Percentiles rank a stretch among this genome's conserved stretches.
Conservation (phyloP, 2,113 vertebrate species). For the Oxyruncus cristatus region DNA sequence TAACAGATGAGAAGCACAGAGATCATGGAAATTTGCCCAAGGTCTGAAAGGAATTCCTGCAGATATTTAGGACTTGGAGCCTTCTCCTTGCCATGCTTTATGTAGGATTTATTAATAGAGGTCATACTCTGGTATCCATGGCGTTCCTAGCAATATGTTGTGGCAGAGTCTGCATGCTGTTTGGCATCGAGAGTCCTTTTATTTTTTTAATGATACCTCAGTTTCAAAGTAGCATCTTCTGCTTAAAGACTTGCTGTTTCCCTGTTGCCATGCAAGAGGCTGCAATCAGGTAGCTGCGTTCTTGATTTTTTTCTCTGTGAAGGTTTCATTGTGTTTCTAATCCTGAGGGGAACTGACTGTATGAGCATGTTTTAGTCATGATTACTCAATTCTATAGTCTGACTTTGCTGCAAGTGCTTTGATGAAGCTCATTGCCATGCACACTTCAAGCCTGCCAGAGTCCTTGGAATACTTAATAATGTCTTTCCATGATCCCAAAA, state of each 20-base stretch:
- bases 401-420: neutral
- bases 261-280: neutral
- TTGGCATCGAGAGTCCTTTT: neutral
- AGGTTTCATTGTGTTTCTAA: constrained; percentile 5
- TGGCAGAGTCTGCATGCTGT: neutral
- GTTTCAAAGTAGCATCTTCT: constrained; percentile 9
- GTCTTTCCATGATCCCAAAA: neutral
- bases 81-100: neutral
- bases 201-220: neutral
- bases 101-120: neutral
- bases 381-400: neutral
- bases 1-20: neutral
- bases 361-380: constrained; percentile 1
- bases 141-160: neutral
- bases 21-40: neutral
- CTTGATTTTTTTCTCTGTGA: neutral
- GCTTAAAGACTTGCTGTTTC: neutral
- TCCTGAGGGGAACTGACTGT: neutral
- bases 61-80: neutral
- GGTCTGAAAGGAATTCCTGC: neutral
- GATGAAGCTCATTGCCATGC: neutral
- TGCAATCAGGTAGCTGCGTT: neutral
- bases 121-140: neutral
- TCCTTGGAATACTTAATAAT: neutral
- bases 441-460: neutral